Base-by-base conservation (phyloP, 23 tunicate genomes). In the Halocynthia aurantium region DNA sequence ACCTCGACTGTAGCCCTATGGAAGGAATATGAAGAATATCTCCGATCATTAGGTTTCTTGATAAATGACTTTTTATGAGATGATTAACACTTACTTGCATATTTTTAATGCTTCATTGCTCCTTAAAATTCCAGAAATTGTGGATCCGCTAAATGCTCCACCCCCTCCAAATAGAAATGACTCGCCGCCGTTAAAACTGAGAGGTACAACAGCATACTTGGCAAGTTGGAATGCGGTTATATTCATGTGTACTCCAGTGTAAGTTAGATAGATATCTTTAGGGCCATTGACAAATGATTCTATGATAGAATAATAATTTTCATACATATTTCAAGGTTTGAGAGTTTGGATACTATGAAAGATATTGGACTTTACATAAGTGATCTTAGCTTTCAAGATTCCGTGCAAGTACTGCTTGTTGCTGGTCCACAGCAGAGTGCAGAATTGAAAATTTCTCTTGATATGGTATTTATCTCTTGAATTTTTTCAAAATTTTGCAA, bases 1-100 rank as follows among this genome's bases (percentile, higher is more conserved):
- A 81, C 84, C 58, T 81, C 84, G 61, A 81, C 84, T 6, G 84
- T 81, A 53, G 84, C 84, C 11, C 61, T 81, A 70, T 81, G 84
- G 84, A 70, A 52, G 8, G 84, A 81, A 81, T 81, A 81, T 50
- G 84, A 81, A 57, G 84, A 81, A 57, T 81, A 81, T 58, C 76
- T 81, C 7, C 84, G 84, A 7, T 81, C 84, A 18, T 70, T 60
- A 57, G 84, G 84, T 58, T 13, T 49, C 61, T 52, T 7, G n/a
- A 7, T n/a, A 10, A 9, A 22, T 0, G 6, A 8, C 50, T 15
- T 13, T 7, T 18, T 13, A 40, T 10, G 1, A 53, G n/a, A 4
- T 15, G n/a, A 0, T 69, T 69, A 69, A 15, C 8, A 8, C 15
- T 58, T 1, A 58, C 17, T 58, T 58, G 2, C 15, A 15, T 15